Percentiles rank a stretch among this genome's conserved stretches.
phyloP scores from a whole-genome alignment of 2,797 vertebrate genomes.

The Craterocephalus amniculus region DNA sequence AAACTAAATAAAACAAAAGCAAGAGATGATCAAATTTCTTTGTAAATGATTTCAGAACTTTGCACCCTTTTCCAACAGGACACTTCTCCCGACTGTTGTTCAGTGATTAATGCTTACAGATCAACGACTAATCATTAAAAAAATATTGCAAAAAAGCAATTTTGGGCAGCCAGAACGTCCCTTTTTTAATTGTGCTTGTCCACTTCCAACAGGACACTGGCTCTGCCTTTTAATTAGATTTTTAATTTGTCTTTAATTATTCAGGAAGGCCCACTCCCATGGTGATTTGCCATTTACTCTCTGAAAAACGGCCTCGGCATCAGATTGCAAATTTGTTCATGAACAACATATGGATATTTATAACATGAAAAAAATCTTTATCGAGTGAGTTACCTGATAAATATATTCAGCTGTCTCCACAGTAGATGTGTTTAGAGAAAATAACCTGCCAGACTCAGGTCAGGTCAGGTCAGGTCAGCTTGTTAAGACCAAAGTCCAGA shows the following conservation, averaged over 20 bases:
- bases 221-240: not conserved
- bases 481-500: too few species aligned
- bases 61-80: not conserved
- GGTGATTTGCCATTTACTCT: not conserved
- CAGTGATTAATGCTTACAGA: not conserved
- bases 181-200: not conserved
- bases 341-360: not conserved
- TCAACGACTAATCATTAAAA: not conserved
- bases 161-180: not conserved
- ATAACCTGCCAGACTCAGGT: too few species aligned
- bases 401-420: not conserved
- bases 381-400: not conserved
- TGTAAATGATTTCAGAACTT: not conserved
- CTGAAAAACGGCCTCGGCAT: not conserved
- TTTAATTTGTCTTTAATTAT: constrained; percentile 3
- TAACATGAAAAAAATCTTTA: not conserved
- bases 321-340: not conserved
- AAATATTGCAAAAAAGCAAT: too few species aligned
- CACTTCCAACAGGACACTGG: not conserved
- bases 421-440: too few species aligned
- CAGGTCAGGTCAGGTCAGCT: too few species aligned
- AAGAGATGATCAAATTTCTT: too few species aligned
- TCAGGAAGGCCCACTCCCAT: not conserved
- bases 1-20: too few species aligned
- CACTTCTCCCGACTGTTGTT: not conserved